Conservation (phyloP, 2,888 invertebrate genomes). For the Ectemnius continuus region DNA sequence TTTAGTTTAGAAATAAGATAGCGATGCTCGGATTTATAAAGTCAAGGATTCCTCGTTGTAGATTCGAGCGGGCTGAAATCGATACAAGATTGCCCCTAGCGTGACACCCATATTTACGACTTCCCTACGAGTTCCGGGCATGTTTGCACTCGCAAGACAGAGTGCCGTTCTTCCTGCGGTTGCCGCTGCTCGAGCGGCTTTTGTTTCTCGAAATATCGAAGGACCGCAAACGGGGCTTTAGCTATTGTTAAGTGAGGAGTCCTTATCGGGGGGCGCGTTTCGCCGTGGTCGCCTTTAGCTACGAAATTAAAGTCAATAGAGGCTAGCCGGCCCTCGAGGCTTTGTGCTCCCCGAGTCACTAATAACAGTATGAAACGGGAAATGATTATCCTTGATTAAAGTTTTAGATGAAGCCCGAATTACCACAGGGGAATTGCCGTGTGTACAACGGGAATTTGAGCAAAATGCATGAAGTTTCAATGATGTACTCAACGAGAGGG, state of each 20-base stretch:
- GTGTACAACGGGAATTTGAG: neutral
- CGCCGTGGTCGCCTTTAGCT: no score
- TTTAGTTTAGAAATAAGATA: neutral
- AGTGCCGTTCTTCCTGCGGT: no score
- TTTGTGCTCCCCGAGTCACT: neutral
- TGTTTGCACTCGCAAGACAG: no score
- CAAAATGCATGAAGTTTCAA: conserved; percentile 3
- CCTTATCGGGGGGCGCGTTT: no score
- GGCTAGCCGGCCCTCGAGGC: no score
- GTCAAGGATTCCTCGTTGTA: neutral
- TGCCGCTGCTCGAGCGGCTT: no score
- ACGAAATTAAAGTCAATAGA: no score
- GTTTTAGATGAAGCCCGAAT: neutral
- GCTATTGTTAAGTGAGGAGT: no score
- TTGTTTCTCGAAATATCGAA: no score
- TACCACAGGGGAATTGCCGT: neutral
- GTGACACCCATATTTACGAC: no score
- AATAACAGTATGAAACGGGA: neutral
- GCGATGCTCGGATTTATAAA: neutral
- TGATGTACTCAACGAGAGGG: neutral
- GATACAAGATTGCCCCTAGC: neutral
- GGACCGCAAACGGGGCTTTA: no score
- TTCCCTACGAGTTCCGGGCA: no score
- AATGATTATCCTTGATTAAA: conserved; percentile 4
- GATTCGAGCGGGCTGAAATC: neutral